Evolutionary conservation across 2,113 vertebrate genomes (phyloP).

Genomic region (Silurus meridionalis): DNA sequence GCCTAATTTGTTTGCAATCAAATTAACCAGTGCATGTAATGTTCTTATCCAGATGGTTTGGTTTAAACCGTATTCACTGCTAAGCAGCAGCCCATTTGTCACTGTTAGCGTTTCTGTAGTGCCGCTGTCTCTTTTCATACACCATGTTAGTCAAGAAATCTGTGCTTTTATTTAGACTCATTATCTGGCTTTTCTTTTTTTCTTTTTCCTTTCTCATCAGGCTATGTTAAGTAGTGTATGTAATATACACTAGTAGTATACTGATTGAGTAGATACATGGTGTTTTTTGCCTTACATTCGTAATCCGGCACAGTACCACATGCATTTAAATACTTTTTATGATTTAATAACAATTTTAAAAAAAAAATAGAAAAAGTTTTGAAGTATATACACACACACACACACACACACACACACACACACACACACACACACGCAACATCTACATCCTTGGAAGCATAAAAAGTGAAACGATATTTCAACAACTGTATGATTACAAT

Average conservation of each 20-base stretch:
- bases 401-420: too few species aligned
- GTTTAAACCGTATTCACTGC: background rate
- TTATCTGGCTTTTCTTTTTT: background rate
- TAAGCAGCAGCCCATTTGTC: conserved; percentile 15
- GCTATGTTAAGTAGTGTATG: background rate
- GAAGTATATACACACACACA: too few species aligned
- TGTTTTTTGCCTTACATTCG: background rate
- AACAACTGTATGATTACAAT: background rate
- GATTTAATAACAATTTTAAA: too few species aligned
- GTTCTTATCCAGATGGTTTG: background rate
- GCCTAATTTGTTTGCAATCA: background rate
- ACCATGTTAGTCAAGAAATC: background rate
- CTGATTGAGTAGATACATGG: background rate
- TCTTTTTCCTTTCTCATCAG: background rate
- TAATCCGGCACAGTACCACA: too few species aligned
- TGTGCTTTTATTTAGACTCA: background rate
- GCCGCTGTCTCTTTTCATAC: conserved; percentile 5
- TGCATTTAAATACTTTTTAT: too few species aligned
- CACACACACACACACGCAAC: too few species aligned
- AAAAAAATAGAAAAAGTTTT: too few species aligned
- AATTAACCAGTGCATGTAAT: background rate
- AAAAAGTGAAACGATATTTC: too few species aligned
- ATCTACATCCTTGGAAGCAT: too few species aligned
- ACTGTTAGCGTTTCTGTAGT: conserved; percentile 17
- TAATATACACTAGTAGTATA: background rate